Evolutionary conservation across 2,888 invertebrate genomes (phyloP).

Genomic region (Lycia hirtaria): DNA sequence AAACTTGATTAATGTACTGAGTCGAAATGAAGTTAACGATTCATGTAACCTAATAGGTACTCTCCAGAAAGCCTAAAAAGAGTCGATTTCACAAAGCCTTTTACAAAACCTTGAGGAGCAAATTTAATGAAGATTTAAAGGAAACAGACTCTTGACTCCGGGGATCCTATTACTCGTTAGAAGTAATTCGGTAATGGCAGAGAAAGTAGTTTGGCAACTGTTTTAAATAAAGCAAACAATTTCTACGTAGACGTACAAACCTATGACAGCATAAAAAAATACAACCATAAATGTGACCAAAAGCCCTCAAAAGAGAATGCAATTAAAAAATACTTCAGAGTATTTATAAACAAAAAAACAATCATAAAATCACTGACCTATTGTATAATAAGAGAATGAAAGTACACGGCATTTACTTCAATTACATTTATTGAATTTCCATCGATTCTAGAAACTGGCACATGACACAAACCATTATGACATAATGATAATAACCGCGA

Average conservation of each 20-base stretch:
- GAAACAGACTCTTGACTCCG: neutral
- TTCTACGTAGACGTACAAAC: neutral
- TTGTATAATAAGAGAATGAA: constrained; percentile 10
- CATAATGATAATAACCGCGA: constrained; percentile 14
- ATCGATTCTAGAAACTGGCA: neutral
- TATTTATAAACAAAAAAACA: neutral
- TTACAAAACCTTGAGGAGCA: neutral
- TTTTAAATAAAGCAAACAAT: constrained; percentile 5
- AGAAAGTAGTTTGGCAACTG: constrained; percentile 7
- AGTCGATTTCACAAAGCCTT: constrained; percentile 6
- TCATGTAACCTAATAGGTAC: constrained; percentile 1
- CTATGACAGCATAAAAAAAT: too few species aligned
- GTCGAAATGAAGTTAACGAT: neutral
- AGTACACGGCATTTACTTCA: constrained; percentile 4
- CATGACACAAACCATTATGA: constrained; percentile 7
- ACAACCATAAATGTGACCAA: too few species aligned
- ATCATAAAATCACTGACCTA: constrained; percentile 9
- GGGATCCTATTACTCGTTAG: constrained; percentile 4
- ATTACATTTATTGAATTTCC: constrained; percentile 3
- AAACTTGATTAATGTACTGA: too few species aligned
- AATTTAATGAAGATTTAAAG: constrained; percentile 2
- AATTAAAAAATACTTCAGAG: too few species aligned
- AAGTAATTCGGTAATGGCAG: neutral
- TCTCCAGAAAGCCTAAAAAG: neutral
- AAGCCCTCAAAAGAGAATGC: too few species aligned